Base-by-base conservation (phyloP, 2,888 invertebrate species). In the Liodrosophila aerea region DNA sequence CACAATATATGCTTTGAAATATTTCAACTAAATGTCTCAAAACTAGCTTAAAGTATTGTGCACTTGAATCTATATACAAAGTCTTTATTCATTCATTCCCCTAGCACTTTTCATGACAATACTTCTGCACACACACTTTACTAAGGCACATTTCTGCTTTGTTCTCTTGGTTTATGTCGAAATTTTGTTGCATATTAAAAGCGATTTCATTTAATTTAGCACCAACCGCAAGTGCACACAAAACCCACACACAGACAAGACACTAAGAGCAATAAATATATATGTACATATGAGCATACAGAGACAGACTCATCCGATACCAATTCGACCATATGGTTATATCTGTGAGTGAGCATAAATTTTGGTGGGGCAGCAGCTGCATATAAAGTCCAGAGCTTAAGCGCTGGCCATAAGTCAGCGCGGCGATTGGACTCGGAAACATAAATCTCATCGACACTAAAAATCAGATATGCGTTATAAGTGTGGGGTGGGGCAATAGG, bases 381-480 rank as follows among this genome's bases (percentile, higher is more conserved):
- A 45, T 44, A 74, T 59, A 73, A 73, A 81, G 73, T 69, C 61
- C 58, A 44, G 52, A 66, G 61, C 73, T 81, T 77, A 77, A 81
- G 77, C 67, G 64, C 37, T 50, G 77, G 41, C 73, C 75, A 75
- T 77, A 66, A 77, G 82, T 77, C 82, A 77, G 70, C n/a, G 54
- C 59, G 45, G 57, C 36, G 61, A 47, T 52, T 54, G 37, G 39
- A 7, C 27, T 4, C 22, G 57, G 47, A 11, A 52, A 58, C 71
- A 84, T 84, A 84, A 81, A 81, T 81, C 81, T 81, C 72, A 81
- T 77, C 85, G 81, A 65, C 81, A 84, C 81, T 81, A 84, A 81
- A 81, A 84, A 81, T 84, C 84, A 84, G 81, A 82, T 80, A 74
- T 69, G 49, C 45, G 47, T 53, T 58, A 71, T 70, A 62, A 51